A percentile compares a stretch with the other conserved stretches of the same genome.
These are phyloP conservation scores for Dynastes maya DNA, from an alignment of 2,888 invertebrate species.

Conservation along the genomic window DNA sequence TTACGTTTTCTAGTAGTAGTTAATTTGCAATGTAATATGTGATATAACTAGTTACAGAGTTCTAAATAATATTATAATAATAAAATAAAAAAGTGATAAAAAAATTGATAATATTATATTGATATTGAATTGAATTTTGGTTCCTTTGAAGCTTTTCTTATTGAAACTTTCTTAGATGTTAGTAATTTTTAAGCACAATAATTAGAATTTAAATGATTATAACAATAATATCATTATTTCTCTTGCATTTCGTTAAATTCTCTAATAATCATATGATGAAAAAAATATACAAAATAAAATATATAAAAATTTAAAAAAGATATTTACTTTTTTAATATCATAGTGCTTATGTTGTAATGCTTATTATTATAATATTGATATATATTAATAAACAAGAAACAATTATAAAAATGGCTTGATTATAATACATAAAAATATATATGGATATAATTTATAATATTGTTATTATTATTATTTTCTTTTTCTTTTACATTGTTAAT, in stretches of 20 bases:
- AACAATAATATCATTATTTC: background rate
- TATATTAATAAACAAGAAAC: constrained; percentile 5
- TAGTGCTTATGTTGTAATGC: constrained; percentile 29
- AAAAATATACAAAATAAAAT: constrained; percentile 11
- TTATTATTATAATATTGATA: constrained; percentile 25
- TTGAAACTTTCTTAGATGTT: no score
- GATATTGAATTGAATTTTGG: constrained; percentile 35
- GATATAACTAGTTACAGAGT: constrained; percentile 49
- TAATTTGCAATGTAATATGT: constrained; percentile 49
- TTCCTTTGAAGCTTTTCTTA: background rate
- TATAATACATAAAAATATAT: constrained; percentile 36
- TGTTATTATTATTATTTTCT: background rate
- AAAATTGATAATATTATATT: constrained; percentile 31
- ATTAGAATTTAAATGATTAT: no score
- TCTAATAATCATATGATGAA: background rate
- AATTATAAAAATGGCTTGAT: constrained; percentile 16
- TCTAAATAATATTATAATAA: constrained; percentile 43
- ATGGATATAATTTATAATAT: constrained; percentile 20
- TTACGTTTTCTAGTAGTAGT: background rate
- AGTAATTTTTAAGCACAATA: no score
- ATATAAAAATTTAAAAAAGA: background rate
- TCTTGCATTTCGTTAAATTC: background rate
- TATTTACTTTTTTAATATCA: constrained; percentile 19
- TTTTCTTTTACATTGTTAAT: background rate
- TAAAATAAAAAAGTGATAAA: constrained; percentile 41